These are phyloP conservation scores for Hippopotamus amphibius DNA, from an alignment of 2,113 vertebrate genomes.

Conservation along the genomic window DNA sequence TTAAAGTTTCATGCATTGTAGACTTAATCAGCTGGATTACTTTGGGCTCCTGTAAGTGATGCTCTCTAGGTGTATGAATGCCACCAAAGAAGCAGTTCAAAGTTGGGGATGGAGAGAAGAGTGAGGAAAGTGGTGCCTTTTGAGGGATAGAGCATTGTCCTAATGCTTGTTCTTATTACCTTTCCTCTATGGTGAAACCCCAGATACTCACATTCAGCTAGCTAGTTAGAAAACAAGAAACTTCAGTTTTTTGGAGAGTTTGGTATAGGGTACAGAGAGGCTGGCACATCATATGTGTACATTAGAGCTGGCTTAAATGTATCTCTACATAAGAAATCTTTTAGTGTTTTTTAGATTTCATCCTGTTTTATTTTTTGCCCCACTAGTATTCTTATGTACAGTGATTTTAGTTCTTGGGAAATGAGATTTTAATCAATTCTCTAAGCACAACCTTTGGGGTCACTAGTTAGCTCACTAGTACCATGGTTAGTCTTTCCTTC, in stretches of 20 bases:
- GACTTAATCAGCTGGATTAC: not conserved
- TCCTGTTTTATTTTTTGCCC: not conserved
- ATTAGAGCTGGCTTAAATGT: not conserved
- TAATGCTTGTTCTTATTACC: not conserved
- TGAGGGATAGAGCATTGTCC: not conserved
- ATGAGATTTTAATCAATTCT: not conserved
- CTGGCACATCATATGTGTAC: not conserved
- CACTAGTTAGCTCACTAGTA: not conserved
- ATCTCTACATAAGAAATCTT: not conserved
- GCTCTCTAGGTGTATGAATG: not conserved
- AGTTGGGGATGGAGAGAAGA: not conserved
- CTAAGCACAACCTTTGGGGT: not conserved
- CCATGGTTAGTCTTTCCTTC: not conserved
- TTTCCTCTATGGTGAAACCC: not conserved
- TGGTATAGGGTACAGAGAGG: not conserved
- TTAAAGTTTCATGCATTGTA: not conserved
- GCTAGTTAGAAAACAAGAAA: not conserved
- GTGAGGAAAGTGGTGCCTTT: not conserved
- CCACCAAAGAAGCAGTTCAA: not conserved
- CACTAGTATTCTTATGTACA: not conserved
- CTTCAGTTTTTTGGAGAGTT: not conserved
- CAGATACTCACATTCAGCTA: not conserved
- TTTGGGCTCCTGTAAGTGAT: not conserved
- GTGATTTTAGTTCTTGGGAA: not conserved
- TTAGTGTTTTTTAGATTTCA: constrained; percentile 13